Evolutionary conservation across 2,888 invertebrate genomes (phyloP), one percentile per base, ranked within the genome.

Genomic region (Nineta flava): DNA sequence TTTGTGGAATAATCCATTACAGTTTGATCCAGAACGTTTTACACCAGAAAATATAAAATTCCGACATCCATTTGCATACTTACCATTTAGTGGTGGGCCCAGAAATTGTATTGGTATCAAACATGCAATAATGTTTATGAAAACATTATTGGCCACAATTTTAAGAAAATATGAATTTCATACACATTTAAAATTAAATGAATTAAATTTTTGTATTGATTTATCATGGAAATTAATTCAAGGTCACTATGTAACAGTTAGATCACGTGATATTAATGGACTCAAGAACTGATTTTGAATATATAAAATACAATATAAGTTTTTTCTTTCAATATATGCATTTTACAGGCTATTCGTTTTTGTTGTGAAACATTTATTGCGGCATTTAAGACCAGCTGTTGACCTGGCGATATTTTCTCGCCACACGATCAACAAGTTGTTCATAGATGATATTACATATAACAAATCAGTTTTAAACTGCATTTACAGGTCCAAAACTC

Each of bases 71-170:
- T 43, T 19, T 12, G 17, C 43, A 6, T 43, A 16, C 19, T 16
- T 43, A 17, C 43, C 43, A 19, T 38, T 38, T n/a, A 38, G 38
- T 38, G 38, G 38, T 2, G 38, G 38, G 5, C 38, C 38, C 1
- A 38, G 43, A 17, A 43, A 43, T 43, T 43, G 43, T 43, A 43
- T 43, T 7, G 43, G 43, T 19, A 43, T 16, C 6, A 43, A 17
- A 43, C 15, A 43, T 43, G 43, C 43, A 17, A 43, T 43, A 19
- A 43, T 43, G 16, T 43, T 21, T 12, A n/a, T 43, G n/a, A 43
- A 43, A 43, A 19, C 17, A 9, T 7, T 10, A 43, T n/a, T 43
- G 9, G 43, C 43, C 9, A 15, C 7, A 19, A 6, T 43, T 21
- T 12, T 43, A 12, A 13, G 43, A 12, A 43, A 43, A 19, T 17